Evolutionary conservation across 35 echinoderm and acorn worm species (phyloP), one percentile per base, ranked within the genome.

Genomic region (Heliocidaris tuberculata): DNA sequence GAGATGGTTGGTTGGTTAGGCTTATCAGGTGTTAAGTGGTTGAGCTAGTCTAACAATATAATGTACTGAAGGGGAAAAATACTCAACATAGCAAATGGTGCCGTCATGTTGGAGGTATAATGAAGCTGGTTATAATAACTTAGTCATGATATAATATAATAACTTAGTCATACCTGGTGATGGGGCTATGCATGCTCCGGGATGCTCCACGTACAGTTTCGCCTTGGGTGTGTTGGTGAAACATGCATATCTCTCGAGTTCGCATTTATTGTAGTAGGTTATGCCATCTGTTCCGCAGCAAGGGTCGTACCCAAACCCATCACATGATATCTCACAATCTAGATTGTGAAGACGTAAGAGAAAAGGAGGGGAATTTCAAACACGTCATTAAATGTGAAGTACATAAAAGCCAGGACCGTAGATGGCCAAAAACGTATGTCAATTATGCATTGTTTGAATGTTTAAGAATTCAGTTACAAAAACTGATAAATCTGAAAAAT

Each of bases 211-310:
- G 87, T 89, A 93, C 11, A 93, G 29, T 48, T 93, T 49, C 16
- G 2, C n/a, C 32, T 49, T 93, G 4, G 91, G 91, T 48, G 50
- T 59, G 16, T 93, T 93, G 17, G 91, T 52, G 91, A 93, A 93
- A 59, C 91, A 93, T 2, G 91, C 91, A 59, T 93, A 93, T 93
- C 91, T 92, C 86, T 96, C 94, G 6, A 96, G 96, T 48, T 95
- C 94, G 61, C 96, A 96, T 59, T 94, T 96, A 48, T 96, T 96
- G 88, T 96, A 95, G 90, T 96, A 96, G 2, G 96, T 96, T 30
- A 95, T 87, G 89, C 94, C 94, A 24, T 96, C 96, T 8, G 94
- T 95, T 21, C 96, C 96, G 59, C 96, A 96, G 16, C 93, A 49
- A 1, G 96, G 96, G 78, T 93, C 93, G 50, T 96, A 96, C 19